Evolutionary conservation across 2,113 vertebrate species (phyloP).

Genomic region (Tringa solitaria): DNA sequence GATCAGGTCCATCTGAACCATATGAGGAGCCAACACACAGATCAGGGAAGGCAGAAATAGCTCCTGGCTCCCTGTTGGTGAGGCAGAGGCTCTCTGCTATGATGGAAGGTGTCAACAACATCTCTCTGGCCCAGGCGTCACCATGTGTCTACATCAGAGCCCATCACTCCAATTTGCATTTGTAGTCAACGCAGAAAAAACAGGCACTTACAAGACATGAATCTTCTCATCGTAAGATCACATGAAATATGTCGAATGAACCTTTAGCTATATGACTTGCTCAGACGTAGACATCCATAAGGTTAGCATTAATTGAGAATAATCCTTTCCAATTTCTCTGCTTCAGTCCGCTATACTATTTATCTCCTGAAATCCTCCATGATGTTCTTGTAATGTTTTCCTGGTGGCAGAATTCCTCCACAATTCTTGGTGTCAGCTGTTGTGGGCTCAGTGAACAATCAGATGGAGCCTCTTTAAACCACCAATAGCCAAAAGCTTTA

Average conservation of each 20-base stretch:
- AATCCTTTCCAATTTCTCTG: background rate
- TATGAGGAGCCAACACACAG: background rate
- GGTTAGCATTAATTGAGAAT: background rate
- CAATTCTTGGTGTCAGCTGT: background rate
- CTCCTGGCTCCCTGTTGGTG: fast-evolving
- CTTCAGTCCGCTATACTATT: background rate
- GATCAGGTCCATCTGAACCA: background rate
- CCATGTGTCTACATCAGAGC: fast-evolving
- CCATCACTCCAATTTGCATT: background rate
- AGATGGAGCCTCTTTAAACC: background rate
- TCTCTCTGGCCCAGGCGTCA: background rate
- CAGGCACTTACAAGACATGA: background rate
- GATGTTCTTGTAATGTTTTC: background rate
- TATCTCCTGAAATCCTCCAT: background rate
- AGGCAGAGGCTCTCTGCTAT: background rate
- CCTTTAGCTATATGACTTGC: background rate
- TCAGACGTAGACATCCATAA: background rate
- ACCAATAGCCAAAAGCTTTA: background rate
- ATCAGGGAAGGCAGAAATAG: background rate
- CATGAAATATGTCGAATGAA: background rate
- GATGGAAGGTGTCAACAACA: background rate
- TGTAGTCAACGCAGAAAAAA: background rate
- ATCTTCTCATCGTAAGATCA: background rate
- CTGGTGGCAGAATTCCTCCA: background rate
- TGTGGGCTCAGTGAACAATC: background rate